Base-by-base conservation (phyloP, 1,140 invertebrate genomes). In the Wasmannia auropunctata region DNA sequence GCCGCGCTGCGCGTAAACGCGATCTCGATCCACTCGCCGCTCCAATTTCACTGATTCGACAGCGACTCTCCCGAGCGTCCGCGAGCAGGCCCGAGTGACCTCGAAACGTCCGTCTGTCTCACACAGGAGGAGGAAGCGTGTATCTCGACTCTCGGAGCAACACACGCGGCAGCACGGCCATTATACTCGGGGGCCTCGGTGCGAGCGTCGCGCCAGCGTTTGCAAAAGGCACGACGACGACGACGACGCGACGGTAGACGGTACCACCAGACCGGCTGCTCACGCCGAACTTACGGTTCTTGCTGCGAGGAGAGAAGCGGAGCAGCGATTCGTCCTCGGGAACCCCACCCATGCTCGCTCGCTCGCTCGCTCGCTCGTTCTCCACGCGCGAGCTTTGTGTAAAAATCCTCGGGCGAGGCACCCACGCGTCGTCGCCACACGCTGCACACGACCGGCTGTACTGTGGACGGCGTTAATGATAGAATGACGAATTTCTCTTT, bases 301-400 rank as follows among this genome's bases (percentile, higher is more conserved):
- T n/a, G n/a, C n/a, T n/a, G n/a, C n/a, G 74, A 79, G 43, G 60
- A 40, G 25, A 65, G 54, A 28, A 46, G 25, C 49, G 75, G 40
- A 28, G 31, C 49, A 31, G 40, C 49, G 63, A 51, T 72, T 72
- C 65, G 49, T 86, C 40, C 63, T 86, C 56, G 14, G n/a, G 25
- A n/a, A 86, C 85, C 79, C 85, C 85, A 86, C 85, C 85, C 85
- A 74, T 83, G 49, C 25, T 56, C 60, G 40, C n/a, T 43, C 25
- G 22, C 56, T 51, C 49, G 54, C 51, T 14, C 63, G 49, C 16
- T 58, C 31, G 14, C 25, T 69, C 51, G 51, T 22, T 46, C 56
- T 34, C 60, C 37, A 19, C 58, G 37, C 49, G 16, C 46, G 25
- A 22, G 16, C 70, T 31, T n/a, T 14, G 31, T 14, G 31, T 51